Percentiles rank a stretch among this genome's conserved stretches.
These are phyloP conservation scores for Cheilosia vernalis DNA, from an alignment of 2,888 invertebrate genomes.

Conservation along the genomic window DNA sequence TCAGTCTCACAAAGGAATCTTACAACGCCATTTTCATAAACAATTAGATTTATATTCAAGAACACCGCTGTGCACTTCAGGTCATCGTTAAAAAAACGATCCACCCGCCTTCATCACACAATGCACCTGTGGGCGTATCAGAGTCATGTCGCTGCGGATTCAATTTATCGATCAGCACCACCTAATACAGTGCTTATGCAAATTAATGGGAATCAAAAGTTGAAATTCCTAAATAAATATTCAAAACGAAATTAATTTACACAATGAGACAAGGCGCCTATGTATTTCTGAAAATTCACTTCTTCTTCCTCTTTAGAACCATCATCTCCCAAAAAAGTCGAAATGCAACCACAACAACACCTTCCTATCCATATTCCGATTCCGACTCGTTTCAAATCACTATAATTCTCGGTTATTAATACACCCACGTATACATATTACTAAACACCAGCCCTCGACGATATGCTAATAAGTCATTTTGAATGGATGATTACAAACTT, in stretches of 20 bases:
- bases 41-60: too few relatives aligned
- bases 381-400: conserved; percentile 1
- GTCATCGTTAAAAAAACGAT: neutral
- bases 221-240: conserved; percentile 3
- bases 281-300: conserved; percentile 1
- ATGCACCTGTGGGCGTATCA: neutral
- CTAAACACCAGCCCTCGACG: conserved; percentile 14
- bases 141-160: neutral
- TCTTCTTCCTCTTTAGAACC: neutral
- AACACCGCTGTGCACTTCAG: neutral
- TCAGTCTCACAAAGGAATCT: too few relatives aligned
- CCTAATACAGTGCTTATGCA: conserved; percentile 19
- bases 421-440: conserved; percentile 36
- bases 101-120: too few relatives aligned
- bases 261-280: conserved; percentile 32
- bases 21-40: too few relatives aligned
- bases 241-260: neutral
- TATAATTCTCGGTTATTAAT: conserved; percentile 3
- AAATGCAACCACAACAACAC: conserved; percentile 1
- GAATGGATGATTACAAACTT: conserved; percentile 54
- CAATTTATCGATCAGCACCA: conserved; percentile 13
- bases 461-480: conserved; percentile 63
- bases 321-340: neutral
- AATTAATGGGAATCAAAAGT: conserved; percentile 35
- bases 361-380: conserved; percentile 6